These are phyloP conservation scores for Oostethus manadensis DNA, from an alignment of 2,113 vertebrate species.

Conservation along the genomic window DNA sequence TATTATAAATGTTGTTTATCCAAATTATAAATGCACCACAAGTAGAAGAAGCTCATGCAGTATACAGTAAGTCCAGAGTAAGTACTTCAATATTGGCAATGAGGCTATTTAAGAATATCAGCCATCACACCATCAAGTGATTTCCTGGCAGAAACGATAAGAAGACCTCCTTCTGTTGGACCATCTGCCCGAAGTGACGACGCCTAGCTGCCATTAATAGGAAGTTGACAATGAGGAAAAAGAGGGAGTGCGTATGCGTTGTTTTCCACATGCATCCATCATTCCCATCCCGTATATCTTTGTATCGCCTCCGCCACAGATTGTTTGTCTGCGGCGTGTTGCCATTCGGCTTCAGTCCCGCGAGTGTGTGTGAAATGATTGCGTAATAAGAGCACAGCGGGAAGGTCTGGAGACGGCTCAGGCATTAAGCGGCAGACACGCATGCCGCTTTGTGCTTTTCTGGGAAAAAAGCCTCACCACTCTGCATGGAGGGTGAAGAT, in stretches of 20 bases:
- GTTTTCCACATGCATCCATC: constrained; percentile 4
- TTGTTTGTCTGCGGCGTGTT: constrained; percentile 13
- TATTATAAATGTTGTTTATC: too few relatives aligned
- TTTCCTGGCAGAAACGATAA: constrained; percentile 25
- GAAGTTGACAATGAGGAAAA: background rate
- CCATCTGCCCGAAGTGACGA: constrained; percentile 12
- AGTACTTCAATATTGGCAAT: background rate
- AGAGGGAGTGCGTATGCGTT: background rate
- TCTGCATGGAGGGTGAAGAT: constrained; percentile 5
- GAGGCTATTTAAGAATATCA: background rate
- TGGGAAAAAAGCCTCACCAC: too few relatives aligned
- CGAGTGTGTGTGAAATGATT: constrained; percentile 19
- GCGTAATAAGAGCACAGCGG: constrained; percentile 8
- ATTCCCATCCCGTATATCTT: background rate
- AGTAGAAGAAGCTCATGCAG: too few relatives aligned
- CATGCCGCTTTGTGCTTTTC: background rate
- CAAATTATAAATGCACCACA: too few relatives aligned
- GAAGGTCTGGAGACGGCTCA: background rate
- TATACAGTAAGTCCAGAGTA: too few relatives aligned
- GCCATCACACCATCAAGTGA: constrained; percentile 13
- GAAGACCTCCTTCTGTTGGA: constrained; percentile 17
- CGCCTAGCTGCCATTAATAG: constrained; percentile 2
- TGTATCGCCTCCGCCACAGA: constrained; percentile 7
- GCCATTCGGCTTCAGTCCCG: background rate
- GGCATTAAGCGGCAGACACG: constrained; percentile 18